phyloP scores from a whole-genome alignment of 2,888 invertebrate genomes.

The Pyrrhosoma nymphula region DNA sequence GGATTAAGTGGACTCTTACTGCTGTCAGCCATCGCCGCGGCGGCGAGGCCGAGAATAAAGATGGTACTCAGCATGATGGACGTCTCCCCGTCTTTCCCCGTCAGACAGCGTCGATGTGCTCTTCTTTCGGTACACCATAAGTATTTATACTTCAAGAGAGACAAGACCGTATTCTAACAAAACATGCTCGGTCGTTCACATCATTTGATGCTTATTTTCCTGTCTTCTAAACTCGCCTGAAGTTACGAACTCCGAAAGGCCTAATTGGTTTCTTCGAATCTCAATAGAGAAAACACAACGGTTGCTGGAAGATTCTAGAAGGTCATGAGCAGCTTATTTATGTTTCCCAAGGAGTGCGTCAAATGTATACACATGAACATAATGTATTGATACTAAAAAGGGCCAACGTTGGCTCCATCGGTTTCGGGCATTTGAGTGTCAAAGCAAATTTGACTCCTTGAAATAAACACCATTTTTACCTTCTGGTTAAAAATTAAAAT shows the following conservation, averaged over 20 bases:
- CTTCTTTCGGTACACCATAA: neutral
- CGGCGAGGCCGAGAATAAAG: conserved; percentile 19
- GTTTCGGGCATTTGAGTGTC: no score
- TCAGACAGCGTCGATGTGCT: neutral
- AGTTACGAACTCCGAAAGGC: neutral
- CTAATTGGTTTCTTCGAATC: neutral
- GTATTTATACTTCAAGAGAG: neutral
- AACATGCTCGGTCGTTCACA: neutral
- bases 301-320: neutral
- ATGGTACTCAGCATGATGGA: conserved; percentile 19
- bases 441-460: no score
- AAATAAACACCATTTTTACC: no score
- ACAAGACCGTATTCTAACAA: neutral
- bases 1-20: neutral
- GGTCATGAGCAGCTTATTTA: neutral
- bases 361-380: no score
- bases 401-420: no score
- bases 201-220: neutral
- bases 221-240: neutral
- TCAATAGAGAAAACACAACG: neutral
- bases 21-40: neutral
- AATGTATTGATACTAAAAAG: no score
- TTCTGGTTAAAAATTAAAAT: no score
- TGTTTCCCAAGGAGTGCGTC: neutral
- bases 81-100: neutral